Conservation (phyloP, 2,888 invertebrate species). For the Aquatica leii region DNA sequence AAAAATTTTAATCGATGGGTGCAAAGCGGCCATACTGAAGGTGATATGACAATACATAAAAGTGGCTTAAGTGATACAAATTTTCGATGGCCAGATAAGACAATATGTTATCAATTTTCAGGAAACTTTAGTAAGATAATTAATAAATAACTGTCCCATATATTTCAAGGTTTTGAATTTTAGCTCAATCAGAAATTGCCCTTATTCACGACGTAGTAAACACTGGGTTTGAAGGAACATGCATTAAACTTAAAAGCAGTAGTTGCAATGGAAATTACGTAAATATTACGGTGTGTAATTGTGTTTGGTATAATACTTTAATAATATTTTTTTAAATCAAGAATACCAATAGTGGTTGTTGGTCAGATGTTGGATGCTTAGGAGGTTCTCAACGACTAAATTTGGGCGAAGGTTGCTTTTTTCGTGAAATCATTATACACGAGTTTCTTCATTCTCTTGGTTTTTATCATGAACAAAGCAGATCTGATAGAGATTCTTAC, state of each 20-base stretch:
- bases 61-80: not conserved
- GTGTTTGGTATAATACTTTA: too few species aligned
- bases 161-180: not conserved
- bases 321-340: too few species aligned
- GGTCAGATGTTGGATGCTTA: not conserved
- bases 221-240: not conserved
- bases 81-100: not conserved
- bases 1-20: not conserved
- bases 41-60: not conserved
- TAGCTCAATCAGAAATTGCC: not conserved
- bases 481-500: not conserved
- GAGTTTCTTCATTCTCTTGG: not conserved
- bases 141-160: not conserved
- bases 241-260: not conserved
- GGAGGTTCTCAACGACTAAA: not conserved
- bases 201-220: not conserved
- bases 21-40: not conserved
- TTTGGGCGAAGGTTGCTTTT: not conserved
- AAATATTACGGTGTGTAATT: not conserved
- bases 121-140: constrained; percentile 3
- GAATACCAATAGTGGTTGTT: not conserved
- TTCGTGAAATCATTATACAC: not conserved
- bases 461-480: constrained; percentile 1
- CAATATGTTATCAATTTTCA: not conserved
- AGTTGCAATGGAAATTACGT: not conserved